Conservation (phyloP, 1,140 invertebrate species). For the Bombus confusus region DNA sequence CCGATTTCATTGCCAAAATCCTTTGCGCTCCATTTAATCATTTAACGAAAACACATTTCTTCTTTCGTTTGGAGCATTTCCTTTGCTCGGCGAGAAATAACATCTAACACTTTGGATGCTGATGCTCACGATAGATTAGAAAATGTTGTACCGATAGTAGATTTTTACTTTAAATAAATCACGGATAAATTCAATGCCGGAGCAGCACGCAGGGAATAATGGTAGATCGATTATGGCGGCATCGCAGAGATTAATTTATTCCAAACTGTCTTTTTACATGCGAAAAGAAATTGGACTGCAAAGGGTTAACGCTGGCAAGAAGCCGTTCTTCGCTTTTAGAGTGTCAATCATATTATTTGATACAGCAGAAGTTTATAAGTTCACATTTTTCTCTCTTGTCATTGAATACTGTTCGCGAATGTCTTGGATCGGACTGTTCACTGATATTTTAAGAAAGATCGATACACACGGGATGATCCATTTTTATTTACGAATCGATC, state of each 20-base stretch:
- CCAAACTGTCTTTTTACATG: neutral
- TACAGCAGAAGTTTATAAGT: neutral
- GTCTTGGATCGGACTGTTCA: neutral
- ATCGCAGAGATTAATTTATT: conserved; percentile 4
- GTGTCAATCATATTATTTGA: neutral
- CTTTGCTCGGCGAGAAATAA: neutral
- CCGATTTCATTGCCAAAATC: conserved; percentile 46
- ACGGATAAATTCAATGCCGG: neutral
- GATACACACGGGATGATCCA: neutral
- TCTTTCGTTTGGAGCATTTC: neutral
- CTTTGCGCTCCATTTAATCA: conserved; percentile 23
- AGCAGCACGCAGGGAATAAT: neutral
- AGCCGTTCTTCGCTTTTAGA: neutral
- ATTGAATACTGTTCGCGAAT: neutral
- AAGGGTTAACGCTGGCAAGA: conserved; percentile 8
- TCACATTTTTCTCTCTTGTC: neutral
- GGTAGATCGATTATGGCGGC: neutral
- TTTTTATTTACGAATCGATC: neutral
- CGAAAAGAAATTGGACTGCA: conserved; percentile 9
- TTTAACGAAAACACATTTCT: neutral
- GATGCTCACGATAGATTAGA: neutral
- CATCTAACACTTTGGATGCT: neutral
- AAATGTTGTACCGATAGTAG: neutral
- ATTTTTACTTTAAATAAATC: neutral
- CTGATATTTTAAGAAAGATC: neutral